Evolutionary conservation across 2,888 invertebrate genomes (phyloP).

Genomic region (Eilema caniola): DNA sequence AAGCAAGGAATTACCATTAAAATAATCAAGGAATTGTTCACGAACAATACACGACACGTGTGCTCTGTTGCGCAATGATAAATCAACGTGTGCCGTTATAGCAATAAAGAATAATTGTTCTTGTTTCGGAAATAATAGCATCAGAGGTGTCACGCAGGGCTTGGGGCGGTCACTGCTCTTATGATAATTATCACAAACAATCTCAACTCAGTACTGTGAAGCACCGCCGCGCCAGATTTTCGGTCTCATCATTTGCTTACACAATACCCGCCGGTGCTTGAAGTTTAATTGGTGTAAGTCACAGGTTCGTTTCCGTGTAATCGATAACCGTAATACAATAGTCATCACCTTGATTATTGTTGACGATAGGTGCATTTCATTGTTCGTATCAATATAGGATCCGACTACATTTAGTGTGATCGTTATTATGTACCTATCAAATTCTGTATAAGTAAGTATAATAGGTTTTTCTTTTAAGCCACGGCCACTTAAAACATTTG

Average conservation of each 20-base stretch:
- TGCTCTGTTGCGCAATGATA: slow-evolving; percentile 41
- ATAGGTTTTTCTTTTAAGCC: no score
- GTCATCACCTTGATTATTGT: slow-evolving; percentile 23
- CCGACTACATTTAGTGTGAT: no score
- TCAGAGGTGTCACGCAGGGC: slow-evolving; percentile 63
- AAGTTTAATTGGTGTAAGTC: slow-evolving; percentile 55
- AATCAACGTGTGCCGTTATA: slow-evolving; percentile 56
- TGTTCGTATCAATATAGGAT: slow-evolving; percentile 26
- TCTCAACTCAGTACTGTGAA: slow-evolving; percentile 7
- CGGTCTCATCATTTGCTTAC: slow-evolving; percentile 67
- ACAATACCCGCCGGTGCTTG: slow-evolving; percentile 61
- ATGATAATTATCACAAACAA: slow-evolving; percentile 60
- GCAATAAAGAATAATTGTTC: slow-evolving; percentile 63
- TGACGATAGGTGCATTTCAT: slow-evolving; percentile 20
- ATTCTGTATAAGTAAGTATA: no score
- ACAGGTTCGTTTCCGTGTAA: slow-evolving; percentile 53
- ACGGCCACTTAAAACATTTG: no score
- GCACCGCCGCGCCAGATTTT: slow-evolving; percentile 51
- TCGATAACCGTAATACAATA: slow-evolving; percentile 51
- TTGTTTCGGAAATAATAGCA: slow-evolving; percentile 65
- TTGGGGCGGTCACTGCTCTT: slow-evolving; percentile 71
- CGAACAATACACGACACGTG: slow-evolving; percentile 41
- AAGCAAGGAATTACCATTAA: slow-evolving; percentile 37
- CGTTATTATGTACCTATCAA: no score
- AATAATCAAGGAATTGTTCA: slow-evolving; percentile 35